A percentile compares a stretch with the other conserved stretches of the same genome.
phyloP scores from a whole-genome alignment of 1,140 invertebrate species.

The Bombus fervidus region DNA sequence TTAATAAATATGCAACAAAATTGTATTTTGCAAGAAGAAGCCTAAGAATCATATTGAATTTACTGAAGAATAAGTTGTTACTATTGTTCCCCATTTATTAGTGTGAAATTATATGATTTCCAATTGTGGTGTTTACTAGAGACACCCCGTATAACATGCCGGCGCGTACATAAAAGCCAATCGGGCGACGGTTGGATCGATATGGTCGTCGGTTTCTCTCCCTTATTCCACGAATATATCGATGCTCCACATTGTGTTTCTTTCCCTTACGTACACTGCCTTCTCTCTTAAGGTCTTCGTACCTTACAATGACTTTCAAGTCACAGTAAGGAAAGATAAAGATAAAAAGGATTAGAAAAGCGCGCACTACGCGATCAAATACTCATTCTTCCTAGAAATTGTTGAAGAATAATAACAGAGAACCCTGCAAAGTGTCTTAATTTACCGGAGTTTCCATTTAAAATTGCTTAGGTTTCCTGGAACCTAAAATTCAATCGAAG shows the following conservation, averaged over 20 bases:
- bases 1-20: not conserved
- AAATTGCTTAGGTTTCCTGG: not conserved
- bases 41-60: not conserved
- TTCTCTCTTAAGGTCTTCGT: not conserved
- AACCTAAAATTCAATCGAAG: not conserved
- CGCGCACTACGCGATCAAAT: not conserved
- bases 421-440: not conserved
- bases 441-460: not conserved
- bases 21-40: not conserved
- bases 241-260: conserved; percentile 44
- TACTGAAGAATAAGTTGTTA: not conserved
- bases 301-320: conserved; percentile 5
- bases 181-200: conserved; percentile 52
- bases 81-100: not conserved
- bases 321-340: not conserved
- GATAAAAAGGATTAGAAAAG: conserved; percentile 20
- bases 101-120: not conserved
- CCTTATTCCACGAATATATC: conserved; percentile 52
- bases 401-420: not conserved
- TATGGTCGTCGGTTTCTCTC: conserved; percentile 49
- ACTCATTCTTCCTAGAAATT: not conserved
- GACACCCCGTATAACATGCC: conserved; percentile 12
- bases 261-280: not conserved
- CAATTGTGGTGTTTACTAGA: not conserved
- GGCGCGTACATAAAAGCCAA: conserved; percentile 48